Evolutionary conservation across 2,797 vertebrate species (phyloP), one percentile per base, ranked within the genome.

Genomic region (Chromobotia macracanthus): DNA sequence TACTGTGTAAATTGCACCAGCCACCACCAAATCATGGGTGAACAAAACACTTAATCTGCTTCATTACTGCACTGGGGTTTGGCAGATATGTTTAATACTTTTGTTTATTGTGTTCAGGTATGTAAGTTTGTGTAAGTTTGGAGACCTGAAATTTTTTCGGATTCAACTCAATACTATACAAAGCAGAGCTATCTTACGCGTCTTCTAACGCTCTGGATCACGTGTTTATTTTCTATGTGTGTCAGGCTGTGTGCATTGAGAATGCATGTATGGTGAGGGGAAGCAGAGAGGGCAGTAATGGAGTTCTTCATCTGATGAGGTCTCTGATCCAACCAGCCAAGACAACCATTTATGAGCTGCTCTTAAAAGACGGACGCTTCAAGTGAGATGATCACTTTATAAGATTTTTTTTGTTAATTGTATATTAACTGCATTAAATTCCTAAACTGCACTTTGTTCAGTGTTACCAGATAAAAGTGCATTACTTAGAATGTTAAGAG

Each of bases 261-360:
- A 99, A 98, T 44, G 91, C 97, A 31, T 99, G 98, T 79, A 96
- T 99, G 96, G 46, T 96, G 35, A 92, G 94, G 68, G 97, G 97
- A 79, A 95, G 96, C 75, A 98, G 96, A 88, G 95, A 96, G 79
- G 97, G 97, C 84, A 95, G 95, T 81, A 96, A 98, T 0, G 96
- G 97, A 0, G 95, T 93, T 6, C 93, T 99, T 75, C 95, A 99
- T 46, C 16, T 94, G 16, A 92, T 98, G 88, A 93, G 51, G 7
- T 90, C 96, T 18, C 87, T 99, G 79, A 97, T 99, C 87, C 92
- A 88, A 70, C 94, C 95, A 2, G 91, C 96, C 0, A 93, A 97
- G 72, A 93, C 93, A 77, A 93, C 91, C 1, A 87, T 95, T 5
- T 94, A 95, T 41, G 90, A 99, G 80, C 81, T 93, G 72, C 82